phyloP scores from a whole-genome alignment of 2,113 vertebrate species.

The Neopipo cinnamomea region DNA sequence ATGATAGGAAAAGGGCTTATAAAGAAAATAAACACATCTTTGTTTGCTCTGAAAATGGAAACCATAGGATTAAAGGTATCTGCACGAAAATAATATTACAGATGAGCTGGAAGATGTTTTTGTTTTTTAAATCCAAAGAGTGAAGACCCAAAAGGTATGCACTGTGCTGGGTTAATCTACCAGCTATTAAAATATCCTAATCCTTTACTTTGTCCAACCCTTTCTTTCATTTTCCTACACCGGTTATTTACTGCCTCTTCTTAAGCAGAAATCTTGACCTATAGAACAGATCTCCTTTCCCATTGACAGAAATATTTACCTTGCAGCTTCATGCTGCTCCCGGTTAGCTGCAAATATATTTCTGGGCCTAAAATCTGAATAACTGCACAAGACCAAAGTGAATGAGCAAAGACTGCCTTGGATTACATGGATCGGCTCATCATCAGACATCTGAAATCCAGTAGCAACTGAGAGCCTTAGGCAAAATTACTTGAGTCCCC shows the following conservation, averaged over 20 bases:
- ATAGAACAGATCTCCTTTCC: neutral
- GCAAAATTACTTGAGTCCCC: neutral
- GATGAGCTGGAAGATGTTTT: neutral
- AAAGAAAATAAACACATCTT: slow-evolving; percentile 29
- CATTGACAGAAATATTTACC: neutral
- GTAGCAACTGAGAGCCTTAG: neutral
- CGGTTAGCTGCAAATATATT: neutral
- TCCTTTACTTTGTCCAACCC: neutral
- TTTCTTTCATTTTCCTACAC: neutral
- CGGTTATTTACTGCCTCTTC: neutral
- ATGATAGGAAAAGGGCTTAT: neutral
- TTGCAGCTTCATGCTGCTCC: neutral
- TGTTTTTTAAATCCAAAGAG: neutral
- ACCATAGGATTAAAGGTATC: slow-evolving; percentile 25
- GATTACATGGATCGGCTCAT: neutral
- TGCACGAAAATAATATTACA: neutral
- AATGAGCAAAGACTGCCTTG: neutral
- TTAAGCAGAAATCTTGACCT: neutral
- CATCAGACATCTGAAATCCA: neutral
- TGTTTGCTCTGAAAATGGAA: slow-evolving; percentile 40
- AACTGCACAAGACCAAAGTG: neutral
- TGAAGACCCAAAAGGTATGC: neutral
- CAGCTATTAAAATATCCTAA: neutral
- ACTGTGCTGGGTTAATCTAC: neutral
- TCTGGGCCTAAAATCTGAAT: neutral